Evolutionary conservation across 1,140 invertebrate species (phyloP).

Genomic region (Delia radicum): DNA sequence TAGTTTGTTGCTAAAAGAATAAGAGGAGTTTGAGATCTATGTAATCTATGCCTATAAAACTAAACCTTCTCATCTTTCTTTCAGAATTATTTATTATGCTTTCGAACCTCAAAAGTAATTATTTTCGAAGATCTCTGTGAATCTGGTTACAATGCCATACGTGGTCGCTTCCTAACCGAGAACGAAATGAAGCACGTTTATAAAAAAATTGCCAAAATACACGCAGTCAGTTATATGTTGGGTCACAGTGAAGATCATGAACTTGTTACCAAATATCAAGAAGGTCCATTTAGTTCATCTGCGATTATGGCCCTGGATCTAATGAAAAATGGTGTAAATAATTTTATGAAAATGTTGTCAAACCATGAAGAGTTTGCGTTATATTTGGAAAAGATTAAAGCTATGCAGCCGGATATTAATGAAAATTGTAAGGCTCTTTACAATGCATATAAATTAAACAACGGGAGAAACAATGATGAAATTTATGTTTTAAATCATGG

Average conservation of each 20-base stretch:
- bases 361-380: neutral
- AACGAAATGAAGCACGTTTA: conserved; percentile 30
- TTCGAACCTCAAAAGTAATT: conserved; percentile 38
- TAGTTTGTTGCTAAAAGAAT: too few relatives aligned
- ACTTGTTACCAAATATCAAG: neutral
- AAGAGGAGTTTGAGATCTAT: too few relatives aligned
- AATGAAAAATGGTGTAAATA: neutral
- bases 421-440: too few relatives aligned
- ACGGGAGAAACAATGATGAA: too few relatives aligned
- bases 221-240: too few relatives aligned
- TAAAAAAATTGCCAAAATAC: conserved; percentile 41
- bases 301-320: neutral
- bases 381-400: too few relatives aligned
- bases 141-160: conserved; percentile 34
- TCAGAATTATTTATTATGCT: neutral
- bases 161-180: conserved; percentile 23
- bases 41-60: too few relatives aligned
- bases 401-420: too few relatives aligned
- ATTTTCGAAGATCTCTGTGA: conserved; percentile 41
- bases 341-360: conserved; percentile 1
- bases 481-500: too few relatives aligned
- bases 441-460: too few relatives aligned
- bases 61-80: neutral
- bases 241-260: conserved; percentile 17
- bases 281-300: neutral